Evolutionary conservation across 2,113 vertebrate species (phyloP).

Genomic region (Vidua macroura): DNA sequence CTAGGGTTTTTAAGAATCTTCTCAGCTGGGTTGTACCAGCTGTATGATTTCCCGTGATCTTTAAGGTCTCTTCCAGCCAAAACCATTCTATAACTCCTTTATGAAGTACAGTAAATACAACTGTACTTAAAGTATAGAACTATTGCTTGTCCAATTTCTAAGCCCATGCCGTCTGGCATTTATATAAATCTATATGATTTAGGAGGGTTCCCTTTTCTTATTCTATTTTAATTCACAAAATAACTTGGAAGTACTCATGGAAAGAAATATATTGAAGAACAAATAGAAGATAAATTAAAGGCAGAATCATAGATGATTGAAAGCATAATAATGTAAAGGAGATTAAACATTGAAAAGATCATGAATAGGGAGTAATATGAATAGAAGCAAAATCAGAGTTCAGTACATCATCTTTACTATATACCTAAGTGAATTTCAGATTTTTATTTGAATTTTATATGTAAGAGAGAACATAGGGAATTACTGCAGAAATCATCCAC

Average conservation of each 20-base stretch:
- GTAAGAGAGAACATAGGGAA: not conserved
- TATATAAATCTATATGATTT: not conserved
- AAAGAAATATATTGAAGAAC: not conserved
- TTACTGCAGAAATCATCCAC: not conserved
- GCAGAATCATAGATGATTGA: not conserved
- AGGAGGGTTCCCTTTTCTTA: not conserved
- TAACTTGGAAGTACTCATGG: not conserved
- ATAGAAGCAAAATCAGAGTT: not conserved
- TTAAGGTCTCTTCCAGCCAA: not conserved
- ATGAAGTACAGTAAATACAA: not conserved
- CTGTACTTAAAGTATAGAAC: not conserved
- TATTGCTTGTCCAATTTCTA: not conserved
- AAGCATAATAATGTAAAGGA: slow-evolving; percentile 17
- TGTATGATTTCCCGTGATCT: not conserved
- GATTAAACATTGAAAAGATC: not conserved
- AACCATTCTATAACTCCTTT: not conserved
- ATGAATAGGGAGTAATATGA: not conserved
- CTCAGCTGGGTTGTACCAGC: no score
- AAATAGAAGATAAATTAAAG: not conserved
- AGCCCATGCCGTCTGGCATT: not conserved
- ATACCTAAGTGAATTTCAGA: not conserved
- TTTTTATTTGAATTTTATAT: slow-evolving; percentile 11
- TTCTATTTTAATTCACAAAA: not conserved
- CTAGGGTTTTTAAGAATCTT: not conserved
- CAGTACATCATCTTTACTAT: slow-evolving; percentile 20